Percentiles rank a stretch among this genome's conserved stretches.
Evolutionary conservation across 2,888 invertebrate genomes (phyloP).

Genomic region (Drosophila histrio): DNA sequence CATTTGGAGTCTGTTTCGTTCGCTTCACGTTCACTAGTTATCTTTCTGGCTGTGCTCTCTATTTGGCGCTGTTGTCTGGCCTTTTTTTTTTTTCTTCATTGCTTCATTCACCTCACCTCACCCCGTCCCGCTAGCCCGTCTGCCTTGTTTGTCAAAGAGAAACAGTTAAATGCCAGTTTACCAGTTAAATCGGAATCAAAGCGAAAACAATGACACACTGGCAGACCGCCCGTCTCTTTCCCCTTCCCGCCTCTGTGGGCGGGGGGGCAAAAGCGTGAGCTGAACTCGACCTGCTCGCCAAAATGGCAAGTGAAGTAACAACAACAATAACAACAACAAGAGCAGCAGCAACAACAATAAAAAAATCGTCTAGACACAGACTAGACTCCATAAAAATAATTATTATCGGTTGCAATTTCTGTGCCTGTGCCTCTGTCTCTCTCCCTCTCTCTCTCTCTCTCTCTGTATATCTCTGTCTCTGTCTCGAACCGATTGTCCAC

Average conservation of each 20-base stretch:
- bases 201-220: slow-evolving; percentile 82
- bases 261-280: slow-evolving; percentile 13
- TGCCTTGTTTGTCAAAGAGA: slow-evolving; percentile 80
- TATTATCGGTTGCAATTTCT: slow-evolving; percentile 84
- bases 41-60: slow-evolving; percentile 31
- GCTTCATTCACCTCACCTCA: neutral
- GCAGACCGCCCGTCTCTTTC: slow-evolving; percentile 32
- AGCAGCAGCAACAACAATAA: slow-evolving; percentile 66
- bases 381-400: slow-evolving; percentile 85
- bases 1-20: slow-evolving; percentile 43
- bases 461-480: neutral
- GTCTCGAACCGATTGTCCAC: neutral
- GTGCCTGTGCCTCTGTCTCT: slow-evolving; percentile 57
- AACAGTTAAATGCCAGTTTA: slow-evolving; percentile 81
- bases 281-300: slow-evolving; percentile 62
- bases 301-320: slow-evolving; percentile 70
- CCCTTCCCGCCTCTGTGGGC: neutral
- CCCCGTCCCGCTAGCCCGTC: slow-evolving; percentile 55
- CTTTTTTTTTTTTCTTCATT: too few relatives aligned
- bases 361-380: slow-evolving; percentile 84
- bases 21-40: slow-evolving; percentile 25
- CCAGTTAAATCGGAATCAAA: slow-evolving; percentile 81
- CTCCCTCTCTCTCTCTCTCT: neutral
- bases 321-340: slow-evolving; percentile 20
- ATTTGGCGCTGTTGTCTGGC: slow-evolving; percentile 55